Percentiles rank a stretch among this genome's conserved stretches.
Evolutionary conservation across 2,797 vertebrate genomes (phyloP).

Genomic region (Phrynocephalus forsythii): DNA sequence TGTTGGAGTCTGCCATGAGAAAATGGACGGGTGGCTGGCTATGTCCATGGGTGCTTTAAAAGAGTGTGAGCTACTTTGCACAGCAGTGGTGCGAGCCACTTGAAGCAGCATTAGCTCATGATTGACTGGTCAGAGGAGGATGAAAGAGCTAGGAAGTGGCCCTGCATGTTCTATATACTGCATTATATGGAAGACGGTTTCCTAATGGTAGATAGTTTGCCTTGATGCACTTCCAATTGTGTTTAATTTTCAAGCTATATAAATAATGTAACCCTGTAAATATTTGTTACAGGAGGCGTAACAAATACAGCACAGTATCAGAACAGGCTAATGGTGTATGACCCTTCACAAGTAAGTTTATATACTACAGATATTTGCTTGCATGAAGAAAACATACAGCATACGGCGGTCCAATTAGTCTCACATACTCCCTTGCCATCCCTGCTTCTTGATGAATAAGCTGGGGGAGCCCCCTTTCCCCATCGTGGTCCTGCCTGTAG

Average conservation of each 20-base stretch:
- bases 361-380: constrained; percentile 5
- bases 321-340: constrained; percentile 96
- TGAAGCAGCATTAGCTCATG: constrained; percentile 12
- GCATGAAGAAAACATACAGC: background rate
- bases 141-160: constrained; percentile 47
- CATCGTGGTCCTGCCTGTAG: too few species aligned
- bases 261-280: constrained; percentile 53
- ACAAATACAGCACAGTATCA: constrained; percentile 98
- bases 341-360: constrained; percentile 91
- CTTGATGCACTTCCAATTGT: constrained; percentile 46
- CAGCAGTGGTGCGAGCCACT: constrained; percentile 6
- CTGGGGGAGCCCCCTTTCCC: background rate
- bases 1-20: background rate
- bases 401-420: background rate
- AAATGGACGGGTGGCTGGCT: background rate
- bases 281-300: constrained; percentile 89
- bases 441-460: background rate
- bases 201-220: constrained; percentile 47
- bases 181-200: constrained; percentile 32
- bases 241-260: constrained; percentile 33
- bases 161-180: constrained; percentile 39
- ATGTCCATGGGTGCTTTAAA: background rate
- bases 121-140: constrained; percentile 33
- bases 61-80: background rate
- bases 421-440: background rate